Conservation (phyloP, 2,888 invertebrate species). For the Boloria euphrosyne region DNA sequence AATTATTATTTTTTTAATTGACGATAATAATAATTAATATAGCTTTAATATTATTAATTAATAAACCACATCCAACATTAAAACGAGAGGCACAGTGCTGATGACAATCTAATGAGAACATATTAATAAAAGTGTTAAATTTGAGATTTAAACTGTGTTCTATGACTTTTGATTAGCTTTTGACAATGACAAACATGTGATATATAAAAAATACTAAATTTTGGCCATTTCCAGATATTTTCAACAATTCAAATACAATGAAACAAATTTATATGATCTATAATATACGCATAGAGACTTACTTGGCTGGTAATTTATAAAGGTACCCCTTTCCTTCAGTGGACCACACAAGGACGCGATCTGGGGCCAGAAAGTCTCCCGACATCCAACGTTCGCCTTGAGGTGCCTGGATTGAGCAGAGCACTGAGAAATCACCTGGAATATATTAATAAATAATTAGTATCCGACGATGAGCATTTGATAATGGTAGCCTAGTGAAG, state of each 20-base stretch:
- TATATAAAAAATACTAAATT: neutral
- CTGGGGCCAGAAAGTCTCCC: constrained; percentile 95
- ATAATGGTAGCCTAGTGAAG: no score
- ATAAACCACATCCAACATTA: constrained; percentile 13
- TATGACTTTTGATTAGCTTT: constrained; percentile 14
- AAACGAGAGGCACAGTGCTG: constrained; percentile 43
- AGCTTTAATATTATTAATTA: no score
- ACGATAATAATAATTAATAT: no score
- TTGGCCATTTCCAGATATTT: neutral
- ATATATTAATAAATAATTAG: constrained; percentile 20
- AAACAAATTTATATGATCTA: neutral
- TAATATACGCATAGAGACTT: constrained; percentile 62
- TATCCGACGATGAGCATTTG: neutral
- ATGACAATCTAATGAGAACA: constrained; percentile 46
- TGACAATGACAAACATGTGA: constrained; percentile 9
- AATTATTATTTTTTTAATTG: no score
- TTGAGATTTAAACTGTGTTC: constrained; percentile 12
- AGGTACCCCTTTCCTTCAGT: constrained; percentile 98
- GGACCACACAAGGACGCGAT: constrained; percentile 96
- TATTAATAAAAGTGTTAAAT: constrained; percentile 34
- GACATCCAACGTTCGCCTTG: constrained; percentile 96
- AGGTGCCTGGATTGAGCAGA: constrained; percentile 95
- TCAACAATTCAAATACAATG: neutral
- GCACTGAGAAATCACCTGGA: constrained; percentile 95
- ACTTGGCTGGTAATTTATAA: constrained; percentile 98